Conservation (phyloP, 2,797 vertebrate species). For the Limosa lapponica region DNA sequence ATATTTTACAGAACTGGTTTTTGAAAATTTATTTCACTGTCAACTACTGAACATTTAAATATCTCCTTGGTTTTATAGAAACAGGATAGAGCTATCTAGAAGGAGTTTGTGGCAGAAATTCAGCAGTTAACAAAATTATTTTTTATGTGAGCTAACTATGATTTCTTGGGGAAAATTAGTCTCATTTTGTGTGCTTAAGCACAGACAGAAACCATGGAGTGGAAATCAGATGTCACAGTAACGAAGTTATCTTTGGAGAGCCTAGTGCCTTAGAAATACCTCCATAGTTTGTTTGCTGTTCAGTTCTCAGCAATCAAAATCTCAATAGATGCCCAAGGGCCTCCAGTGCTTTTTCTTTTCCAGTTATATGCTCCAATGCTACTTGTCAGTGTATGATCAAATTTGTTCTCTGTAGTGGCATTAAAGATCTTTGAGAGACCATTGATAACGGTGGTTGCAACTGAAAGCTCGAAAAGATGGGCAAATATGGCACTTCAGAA, state of each 20-base stretch:
- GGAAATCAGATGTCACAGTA: neutral
- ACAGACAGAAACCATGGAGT: neutral
- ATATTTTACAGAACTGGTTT: neutral
- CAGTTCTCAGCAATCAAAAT: neutral
- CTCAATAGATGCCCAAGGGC: neutral
- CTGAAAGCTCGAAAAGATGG: neutral
- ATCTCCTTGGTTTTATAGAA: neutral
- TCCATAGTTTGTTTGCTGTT: neutral
- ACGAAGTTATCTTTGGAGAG: neutral
- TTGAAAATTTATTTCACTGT: neutral
- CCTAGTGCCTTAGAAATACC: neutral
- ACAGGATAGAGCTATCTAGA: neutral
- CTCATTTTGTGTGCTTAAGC: neutral
- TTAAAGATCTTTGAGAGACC: neutral
- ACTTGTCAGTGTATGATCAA: neutral
- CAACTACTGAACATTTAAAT: neutral
- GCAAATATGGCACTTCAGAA: neutral
- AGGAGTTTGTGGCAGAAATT: neutral
- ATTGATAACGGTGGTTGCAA: neutral
- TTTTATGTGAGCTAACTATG: neutral
- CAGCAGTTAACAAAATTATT: rapidly evolving
- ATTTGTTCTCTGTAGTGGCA: neutral
- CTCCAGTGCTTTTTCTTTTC: neutral
- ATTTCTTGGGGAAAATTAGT: neutral
- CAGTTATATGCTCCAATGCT: neutral